Evolutionary conservation across 2,797 vertebrate species (phyloP).

Genomic region (Megaceryle alcyon): DNA sequence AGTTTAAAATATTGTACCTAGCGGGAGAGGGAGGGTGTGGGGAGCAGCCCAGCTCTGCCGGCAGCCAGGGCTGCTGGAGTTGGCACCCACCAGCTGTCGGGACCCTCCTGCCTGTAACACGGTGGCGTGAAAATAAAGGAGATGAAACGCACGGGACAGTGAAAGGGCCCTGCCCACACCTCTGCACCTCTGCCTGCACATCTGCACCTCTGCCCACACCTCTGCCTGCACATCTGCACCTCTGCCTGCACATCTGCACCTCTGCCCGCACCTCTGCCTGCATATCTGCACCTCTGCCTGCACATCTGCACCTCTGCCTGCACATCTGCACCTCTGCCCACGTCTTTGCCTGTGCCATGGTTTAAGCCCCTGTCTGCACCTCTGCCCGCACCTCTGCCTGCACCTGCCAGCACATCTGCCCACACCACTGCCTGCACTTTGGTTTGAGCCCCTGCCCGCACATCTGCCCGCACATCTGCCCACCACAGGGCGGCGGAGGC

Average conservation of each 20-base stretch:
- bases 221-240: not conserved
- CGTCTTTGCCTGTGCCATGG: no score
- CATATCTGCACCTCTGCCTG: not conserved
- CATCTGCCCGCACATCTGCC: not conserved
- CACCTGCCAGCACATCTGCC: no score
- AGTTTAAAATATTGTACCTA: constrained; percentile 29
- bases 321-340: not conserved
- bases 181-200: not conserved
- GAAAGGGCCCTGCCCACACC: not conserved
- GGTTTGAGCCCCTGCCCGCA: not conserved
- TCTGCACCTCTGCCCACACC: not conserved
- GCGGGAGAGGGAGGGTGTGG: rapidly evolving
- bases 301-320: not conserved
- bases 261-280: not conserved
- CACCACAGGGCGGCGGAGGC: no score
- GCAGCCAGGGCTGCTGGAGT: not conserved
- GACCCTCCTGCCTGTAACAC: not conserved
- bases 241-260: not conserved
- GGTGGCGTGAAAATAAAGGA: not conserved
- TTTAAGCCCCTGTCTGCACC: no score
- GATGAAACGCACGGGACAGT: not conserved
- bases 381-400: no score
- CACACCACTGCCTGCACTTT: no score
- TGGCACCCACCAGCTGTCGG: not conserved
- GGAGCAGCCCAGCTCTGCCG: not conserved